Percentiles rank a stretch among this genome's conserved stretches.
Conservation (phyloP, 2,797 vertebrate species). For the Fundulus diaphanus region DNA sequence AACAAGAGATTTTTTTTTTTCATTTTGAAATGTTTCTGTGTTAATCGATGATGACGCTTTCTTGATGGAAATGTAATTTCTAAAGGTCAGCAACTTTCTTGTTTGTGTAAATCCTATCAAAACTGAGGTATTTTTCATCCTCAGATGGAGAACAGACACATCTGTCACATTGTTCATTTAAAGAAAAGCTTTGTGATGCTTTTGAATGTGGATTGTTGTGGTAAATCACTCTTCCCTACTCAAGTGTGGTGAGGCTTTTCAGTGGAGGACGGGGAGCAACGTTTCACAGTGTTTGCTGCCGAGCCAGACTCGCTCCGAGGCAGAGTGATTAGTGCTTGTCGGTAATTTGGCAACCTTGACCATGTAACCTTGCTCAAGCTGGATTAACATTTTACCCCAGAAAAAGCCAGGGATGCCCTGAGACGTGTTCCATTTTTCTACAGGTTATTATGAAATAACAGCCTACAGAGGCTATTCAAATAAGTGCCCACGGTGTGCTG, state of each 20-base stretch:
- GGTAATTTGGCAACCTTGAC: slow-evolving; percentile 84
- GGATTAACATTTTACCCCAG: slow-evolving; percentile 79
- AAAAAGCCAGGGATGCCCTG: slow-evolving; percentile 77
- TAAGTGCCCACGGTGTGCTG: slow-evolving; percentile 57
- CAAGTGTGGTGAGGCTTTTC: slow-evolving; percentile 55
- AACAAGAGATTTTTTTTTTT: slow-evolving; percentile 27
- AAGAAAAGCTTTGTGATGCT: slow-evolving; percentile 73
- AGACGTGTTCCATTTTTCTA: slow-evolving; percentile 79
- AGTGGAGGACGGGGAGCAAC: slow-evolving; percentile 58
- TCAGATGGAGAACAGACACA: slow-evolving; percentile 31
- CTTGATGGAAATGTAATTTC: slow-evolving; percentile 52
- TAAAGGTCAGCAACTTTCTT: slow-evolving; percentile 73
- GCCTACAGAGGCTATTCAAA: slow-evolving; percentile 68
- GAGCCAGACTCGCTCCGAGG: slow-evolving; percentile 77
- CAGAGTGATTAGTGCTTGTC: slow-evolving; percentile 78
- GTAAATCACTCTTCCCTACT: slow-evolving; percentile 77
- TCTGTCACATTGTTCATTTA: slow-evolving; percentile 70
- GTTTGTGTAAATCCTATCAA: slow-evolving; percentile 55
- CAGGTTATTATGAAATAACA: slow-evolving; percentile 69
- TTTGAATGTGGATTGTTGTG: slow-evolving; percentile 77
- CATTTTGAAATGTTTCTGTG: slow-evolving; percentile 43
- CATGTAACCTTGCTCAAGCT: slow-evolving; percentile 80
- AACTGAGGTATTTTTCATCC: slow-evolving; percentile 38
- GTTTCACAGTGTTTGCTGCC: slow-evolving; percentile 69
- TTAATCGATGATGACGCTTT: slow-evolving; percentile 53